Conservation (phyloP, 2,888 invertebrate genomes). For the Limnephilus lunatus region DNA sequence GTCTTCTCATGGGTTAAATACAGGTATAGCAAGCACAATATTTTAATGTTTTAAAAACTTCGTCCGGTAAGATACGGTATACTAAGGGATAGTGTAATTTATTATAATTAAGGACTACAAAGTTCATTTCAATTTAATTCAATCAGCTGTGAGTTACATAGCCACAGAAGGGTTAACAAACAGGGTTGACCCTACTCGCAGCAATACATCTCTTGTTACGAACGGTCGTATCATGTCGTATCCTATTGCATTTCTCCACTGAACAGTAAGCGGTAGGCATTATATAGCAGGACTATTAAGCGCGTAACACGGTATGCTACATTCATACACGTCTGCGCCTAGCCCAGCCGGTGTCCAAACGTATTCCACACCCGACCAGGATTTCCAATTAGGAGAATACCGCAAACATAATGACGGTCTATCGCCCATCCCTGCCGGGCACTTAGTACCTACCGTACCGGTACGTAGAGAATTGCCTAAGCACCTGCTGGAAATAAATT, state of each 20-base stretch:
- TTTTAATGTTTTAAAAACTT: too few species aligned
- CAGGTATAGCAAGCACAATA: too few species aligned
- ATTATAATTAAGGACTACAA: not conserved
- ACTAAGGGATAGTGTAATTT: too few species aligned
- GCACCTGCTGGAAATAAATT: constrained; percentile 48
- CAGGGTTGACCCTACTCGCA: not conserved
- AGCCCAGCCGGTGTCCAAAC: constrained; percentile 39
- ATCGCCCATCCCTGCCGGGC: constrained; percentile 22
- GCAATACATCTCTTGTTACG: not conserved
- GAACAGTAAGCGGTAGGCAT: not conserved
- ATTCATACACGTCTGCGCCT: constrained; percentile 11
- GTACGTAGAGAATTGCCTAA: constrained; percentile 5
- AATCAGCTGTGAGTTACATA: not conserved
- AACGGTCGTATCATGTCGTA: not conserved
- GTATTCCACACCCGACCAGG: constrained; percentile 45
- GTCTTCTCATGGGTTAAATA: too few species aligned
- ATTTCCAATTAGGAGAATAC: constrained; percentile 54
- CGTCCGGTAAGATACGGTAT: not conserved
- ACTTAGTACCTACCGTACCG: not conserved
- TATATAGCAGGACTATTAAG: not conserved
- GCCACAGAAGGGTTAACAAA: not conserved
- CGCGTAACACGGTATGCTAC: not conserved
- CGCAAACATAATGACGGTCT: constrained; percentile 56
- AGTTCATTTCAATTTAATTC: not conserved
- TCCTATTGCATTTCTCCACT: not conserved